Base-by-base conservation (phyloP, 2,888 invertebrate genomes). In the Carpatolechia fugitivella region DNA sequence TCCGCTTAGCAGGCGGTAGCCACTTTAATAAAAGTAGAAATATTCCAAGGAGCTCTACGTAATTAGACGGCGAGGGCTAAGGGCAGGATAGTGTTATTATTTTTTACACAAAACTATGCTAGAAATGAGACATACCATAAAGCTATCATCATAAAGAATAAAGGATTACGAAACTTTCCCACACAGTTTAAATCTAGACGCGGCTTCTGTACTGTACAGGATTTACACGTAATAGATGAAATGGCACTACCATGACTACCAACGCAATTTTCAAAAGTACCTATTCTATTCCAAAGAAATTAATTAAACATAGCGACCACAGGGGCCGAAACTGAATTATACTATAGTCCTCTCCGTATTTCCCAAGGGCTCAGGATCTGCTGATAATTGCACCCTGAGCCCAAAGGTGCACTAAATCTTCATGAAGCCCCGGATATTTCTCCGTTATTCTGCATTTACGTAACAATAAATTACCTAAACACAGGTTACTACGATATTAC, bases 321-420 rank as follows among this genome's bases (percentile, higher is more conserved):
- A 60, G 70, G 74, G 76, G 76, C 72, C 69, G 70, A 60, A 65
- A 67, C 64, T 63, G 63, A 60, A 63, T 78, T 76, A 79, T 6
- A 24, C 24, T 6, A 24, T 72, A 70, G 64, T 74, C 74, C 74
- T 66, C 63, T 59, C 69, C 57, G 70, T 76, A 85, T 83, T 82
- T 82, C 85, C 84, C 84, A 64, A 58, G 76, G 76, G 84, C 63
- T 58, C 60, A 62, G 66, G 65, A 61, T 70, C 70, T 76, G 70
- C 70, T 76, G 70, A 76, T 80, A 79, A 81, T 81, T 82, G 81
- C 77, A 76, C 69, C 70, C 70, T 63, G 63, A 68, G 73, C 83
- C 80, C 80, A 58, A 59, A 74, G 75, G 77, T 78, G 69, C 71
- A 78, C 69, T 88, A 82, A 82, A 86, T 88, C 85, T 83, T 79